These are phyloP conservation scores for Chrysaora quinquecirrha DNA, from an alignment of 30 jellyfish, hydroid and myxozoan species.

Conservation along the genomic window DNA sequence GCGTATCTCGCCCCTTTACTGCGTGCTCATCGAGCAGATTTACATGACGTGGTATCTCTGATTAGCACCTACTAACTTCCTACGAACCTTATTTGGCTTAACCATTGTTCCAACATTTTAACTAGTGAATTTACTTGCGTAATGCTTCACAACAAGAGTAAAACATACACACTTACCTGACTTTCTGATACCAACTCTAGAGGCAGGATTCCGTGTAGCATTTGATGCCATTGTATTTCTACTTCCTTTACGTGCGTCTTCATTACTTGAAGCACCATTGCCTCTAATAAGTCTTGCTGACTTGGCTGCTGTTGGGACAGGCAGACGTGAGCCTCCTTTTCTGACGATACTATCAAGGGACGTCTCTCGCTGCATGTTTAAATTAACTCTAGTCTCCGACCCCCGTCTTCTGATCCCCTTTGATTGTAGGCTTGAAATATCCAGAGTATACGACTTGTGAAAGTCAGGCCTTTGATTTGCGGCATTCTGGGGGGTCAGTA, in stretches of 20 bases:
- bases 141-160: too few relatives aligned
- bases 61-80: too few relatives aligned
- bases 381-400: background rate
- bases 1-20: too few relatives aligned
- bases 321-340: background rate
- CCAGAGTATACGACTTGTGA: background rate
- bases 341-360: slow-evolving; percentile 7
- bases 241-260: background rate
- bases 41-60: too few relatives aligned
- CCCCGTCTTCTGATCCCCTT: background rate
- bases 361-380: slow-evolving; percentile 1
- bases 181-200: background rate
- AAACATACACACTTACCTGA: too few relatives aligned
- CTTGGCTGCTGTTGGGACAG: background rate
- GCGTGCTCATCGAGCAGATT: too few relatives aligned
- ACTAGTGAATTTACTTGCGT: too few relatives aligned
- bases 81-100: too few relatives aligned
- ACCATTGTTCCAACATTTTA: too few relatives aligned
- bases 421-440: background rate
- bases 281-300: background rate
- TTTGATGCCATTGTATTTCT: background rate
- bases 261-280: background rate
- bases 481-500: background rate
- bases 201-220: background rate
- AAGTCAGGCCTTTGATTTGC: background rate